Base-by-base conservation (phyloP, 1,140 invertebrate species). In the Nephotettix cincticeps region DNA sequence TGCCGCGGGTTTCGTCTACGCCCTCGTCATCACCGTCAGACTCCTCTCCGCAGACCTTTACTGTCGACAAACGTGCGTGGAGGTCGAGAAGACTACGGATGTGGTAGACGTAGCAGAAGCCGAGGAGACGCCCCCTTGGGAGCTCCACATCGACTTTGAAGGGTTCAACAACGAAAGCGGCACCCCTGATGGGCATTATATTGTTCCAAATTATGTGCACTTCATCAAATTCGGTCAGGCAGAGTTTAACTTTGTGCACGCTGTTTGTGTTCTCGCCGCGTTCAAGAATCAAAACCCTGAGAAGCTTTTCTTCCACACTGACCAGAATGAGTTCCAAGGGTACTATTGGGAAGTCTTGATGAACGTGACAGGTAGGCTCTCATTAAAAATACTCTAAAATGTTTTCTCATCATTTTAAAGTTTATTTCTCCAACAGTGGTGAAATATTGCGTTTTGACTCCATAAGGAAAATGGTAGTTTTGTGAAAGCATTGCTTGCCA, bases 171-270 rank as follows among this genome's bases (percentile, higher is more conserved):
- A 76, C 66, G 74, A 71, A 23, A 70, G 63, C 0, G 75, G 75
- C 13, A 66, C 61, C 2, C 9, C 21, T 17, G 51, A 71, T 25
- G 72, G 72, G 14, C 43, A 65, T n/a, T 71, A 75, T 30, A 77
- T 77, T 1, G 73, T 76, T 13, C 75, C 75, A 14, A 76, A 76
- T 36, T 65, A 68, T 29, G 71, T 76, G 13, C 75, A 76, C 40
- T 75, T 75, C 43, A 9, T 76, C 13, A 63, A 63, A 25, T 74
- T 75, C 47, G 66, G 54, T 3, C 21, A 68, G 13, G 13, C 27
- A 4, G 40, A 68, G 1, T 69, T 74, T 11, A 47, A 28, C 36
- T 76, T 74, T 58, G 54, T 71, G 17, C 68, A 74, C 28, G 47
- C 68, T 1, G 70, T 74, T 1, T 72, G 69, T 28, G 63, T 76